A percentile compares a stretch with the other conserved stretches of the same genome.
phyloP scores from a whole-genome alignment of 1,140 invertebrate genomes.

The Trichonephila inaurata region DNA sequence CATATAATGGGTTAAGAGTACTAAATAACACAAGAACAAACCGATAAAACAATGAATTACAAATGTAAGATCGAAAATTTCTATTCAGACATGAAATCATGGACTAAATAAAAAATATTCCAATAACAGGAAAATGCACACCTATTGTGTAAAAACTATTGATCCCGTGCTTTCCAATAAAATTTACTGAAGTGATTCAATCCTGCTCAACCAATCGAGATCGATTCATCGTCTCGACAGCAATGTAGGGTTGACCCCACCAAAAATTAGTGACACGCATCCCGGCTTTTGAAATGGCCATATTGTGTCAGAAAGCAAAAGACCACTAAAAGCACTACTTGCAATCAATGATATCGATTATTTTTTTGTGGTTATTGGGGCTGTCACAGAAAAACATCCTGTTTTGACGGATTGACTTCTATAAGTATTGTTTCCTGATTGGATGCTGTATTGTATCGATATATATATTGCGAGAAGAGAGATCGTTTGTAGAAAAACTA shows the following conservation, averaged over 20 bases:
- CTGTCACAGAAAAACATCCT: conserved; percentile 71
- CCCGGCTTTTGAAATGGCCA: conserved; percentile 31
- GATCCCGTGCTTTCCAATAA: too few species aligned
- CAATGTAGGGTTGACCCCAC: conserved; percentile 14
- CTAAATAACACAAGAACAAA: too few species aligned
- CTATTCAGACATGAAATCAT: too few species aligned
- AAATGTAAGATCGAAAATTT: too few species aligned
- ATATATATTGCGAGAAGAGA: conserved; percentile 43
- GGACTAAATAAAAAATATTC: too few species aligned
- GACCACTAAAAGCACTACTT: conserved; percentile 48
- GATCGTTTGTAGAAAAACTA: conserved; percentile 49
- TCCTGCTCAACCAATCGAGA: neutral
- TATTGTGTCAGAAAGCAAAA: conserved; percentile 43
- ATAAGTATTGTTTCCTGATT: conserved; percentile 73
- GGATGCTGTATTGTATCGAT: conserved; percentile 41
- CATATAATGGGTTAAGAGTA: too few species aligned
- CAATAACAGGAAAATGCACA: too few species aligned
- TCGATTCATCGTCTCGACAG: neutral
- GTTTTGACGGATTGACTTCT: conserved; percentile 74
- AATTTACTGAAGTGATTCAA: too few species aligned
- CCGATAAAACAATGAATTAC: too few species aligned
- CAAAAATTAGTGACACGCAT: neutral
- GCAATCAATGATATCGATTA: conserved; percentile 67
- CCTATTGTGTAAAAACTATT: too few species aligned
- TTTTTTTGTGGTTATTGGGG: conserved; percentile 64